Evolutionary conservation across 1,140 invertebrate genomes (phyloP).

Genomic region (Holcopasites calliopsidis): DNA sequence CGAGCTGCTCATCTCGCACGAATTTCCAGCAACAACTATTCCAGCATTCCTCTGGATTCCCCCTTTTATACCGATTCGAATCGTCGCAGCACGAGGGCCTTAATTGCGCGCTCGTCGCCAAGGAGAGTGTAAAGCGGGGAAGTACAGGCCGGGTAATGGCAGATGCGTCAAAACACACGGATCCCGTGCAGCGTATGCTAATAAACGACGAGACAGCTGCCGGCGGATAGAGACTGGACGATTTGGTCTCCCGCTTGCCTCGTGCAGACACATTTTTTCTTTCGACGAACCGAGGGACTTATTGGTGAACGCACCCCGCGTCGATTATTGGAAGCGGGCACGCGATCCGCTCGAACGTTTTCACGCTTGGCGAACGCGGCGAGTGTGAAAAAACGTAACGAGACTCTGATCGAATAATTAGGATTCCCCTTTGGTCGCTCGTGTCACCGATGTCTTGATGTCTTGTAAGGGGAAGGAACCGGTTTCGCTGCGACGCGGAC

Average conservation of each 20-base stretch:
- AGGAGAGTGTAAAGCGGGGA: slow-evolving; percentile 13
- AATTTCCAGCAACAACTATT: slow-evolving; percentile 6
- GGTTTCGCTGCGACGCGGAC: slow-evolving; percentile 8
- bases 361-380: not conserved
- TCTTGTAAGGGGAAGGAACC: slow-evolving; percentile 15
- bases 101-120: not conserved
- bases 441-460: slow-evolving; percentile 29
- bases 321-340: not conserved
- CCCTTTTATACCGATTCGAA: slow-evolving; percentile 32
- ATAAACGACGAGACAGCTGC: not conserved
- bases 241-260: not conserved
- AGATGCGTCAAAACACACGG: not conserved
- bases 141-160: not conserved
- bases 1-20: slow-evolving; percentile 9
- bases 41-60: not conserved
- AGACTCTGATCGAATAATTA: slow-evolving; percentile 42
- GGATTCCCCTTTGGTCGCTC: slow-evolving; percentile 15
- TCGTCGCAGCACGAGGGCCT: not conserved
- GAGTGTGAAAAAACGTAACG: slow-evolving; percentile 4
- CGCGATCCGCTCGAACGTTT: not conserved
- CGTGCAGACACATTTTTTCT: not conserved
- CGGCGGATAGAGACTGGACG: not conserved
- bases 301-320: not conserved
- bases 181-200: not conserved
- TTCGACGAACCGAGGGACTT: not conserved